phyloP scores from a whole-genome alignment of 2,113 vertebrate species.

The Heterotis niloticus region DNA sequence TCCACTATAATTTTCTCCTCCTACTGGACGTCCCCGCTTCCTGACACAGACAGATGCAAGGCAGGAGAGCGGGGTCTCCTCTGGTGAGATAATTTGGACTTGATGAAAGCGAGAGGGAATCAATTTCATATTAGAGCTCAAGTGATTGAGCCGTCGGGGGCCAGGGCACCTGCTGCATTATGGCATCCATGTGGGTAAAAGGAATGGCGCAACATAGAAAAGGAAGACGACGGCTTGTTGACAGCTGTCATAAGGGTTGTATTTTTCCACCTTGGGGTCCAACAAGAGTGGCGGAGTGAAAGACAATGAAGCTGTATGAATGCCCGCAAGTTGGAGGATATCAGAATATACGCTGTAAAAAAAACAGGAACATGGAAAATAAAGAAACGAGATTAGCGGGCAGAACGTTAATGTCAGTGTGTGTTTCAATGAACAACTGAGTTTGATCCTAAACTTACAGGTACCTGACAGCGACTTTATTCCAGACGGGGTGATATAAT shows the following conservation, averaged over 20 bases:
- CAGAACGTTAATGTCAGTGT: not conserved
- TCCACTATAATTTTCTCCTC: not conserved
- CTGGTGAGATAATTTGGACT: constrained; percentile 5
- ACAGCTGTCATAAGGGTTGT: not conserved
- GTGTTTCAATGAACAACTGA: not conserved
- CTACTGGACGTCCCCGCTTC: too few relatives aligned
- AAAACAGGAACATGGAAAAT: not conserved
- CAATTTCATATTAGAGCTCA: not conserved
- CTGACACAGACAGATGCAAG: too few relatives aligned
- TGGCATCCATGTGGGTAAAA: not conserved
- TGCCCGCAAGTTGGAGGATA: too few relatives aligned
- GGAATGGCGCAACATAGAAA: too few relatives aligned
- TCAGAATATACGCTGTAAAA: not conserved
- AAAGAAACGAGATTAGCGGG: not conserved
- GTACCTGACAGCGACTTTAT: not conserved
- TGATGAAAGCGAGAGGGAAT: constrained; percentile 4
- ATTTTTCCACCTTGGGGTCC: not conserved
- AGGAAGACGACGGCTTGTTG: too few relatives aligned
- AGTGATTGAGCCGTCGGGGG: not conserved
- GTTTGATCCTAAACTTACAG: not conserved
- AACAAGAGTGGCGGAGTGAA: not conserved
- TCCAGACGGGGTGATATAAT: not conserved
- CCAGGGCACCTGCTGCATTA: not conserved
- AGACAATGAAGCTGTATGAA: not conserved
- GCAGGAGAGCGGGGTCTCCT: not conserved